Base-by-base conservation (phyloP, 2,797 vertebrate species). In the Sus cebifrons region DNA sequence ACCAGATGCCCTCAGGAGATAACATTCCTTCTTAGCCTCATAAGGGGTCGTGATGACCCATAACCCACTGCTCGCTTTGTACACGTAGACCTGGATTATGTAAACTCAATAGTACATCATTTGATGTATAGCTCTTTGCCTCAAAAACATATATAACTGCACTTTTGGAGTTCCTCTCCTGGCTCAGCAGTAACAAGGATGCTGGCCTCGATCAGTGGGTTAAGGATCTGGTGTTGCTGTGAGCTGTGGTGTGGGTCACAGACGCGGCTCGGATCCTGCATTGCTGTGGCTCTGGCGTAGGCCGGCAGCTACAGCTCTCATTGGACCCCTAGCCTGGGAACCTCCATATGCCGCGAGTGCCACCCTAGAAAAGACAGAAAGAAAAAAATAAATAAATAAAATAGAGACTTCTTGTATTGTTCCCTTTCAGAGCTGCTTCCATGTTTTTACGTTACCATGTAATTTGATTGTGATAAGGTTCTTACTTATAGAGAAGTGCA, bases 371-470 rank as follows among this genome's bases (percentile, higher is more conserved):
- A 40, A 25, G 44, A 25, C 67, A 54, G 9, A 44, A 44, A 54
- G 9, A 44, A 44, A 44, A 5, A 44, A 44, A 44, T 3, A 73
- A 49, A 27, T 20, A 12, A 71, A 78, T 13, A 44, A 12, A 71
- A 78, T 17, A 83, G 40, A 89, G 40, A 52, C 52, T 81, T 90
- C 13, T 70, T 23, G 7, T 60, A 44, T 44, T 81, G 52, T 2
- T 68, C 32, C 18, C n/a, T 90, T 84, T 88, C 56, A 88, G 36
- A 86, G 64, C 36, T 77, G 86, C 82, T 81, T 67, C 64, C 49
- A 1, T 70, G 29, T 58, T 75, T 71, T 32, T 54, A 32, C 9
- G 74, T 32, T 73, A 86, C 15, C 88, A 1, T 11, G 29, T 21
- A 27, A 12, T n/a, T 73, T 14, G 14, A n/a, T 21, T 36, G 62